Evolutionary conservation across 2,113 vertebrate genomes (phyloP).

Genomic region (Actenoides hombroni): DNA sequence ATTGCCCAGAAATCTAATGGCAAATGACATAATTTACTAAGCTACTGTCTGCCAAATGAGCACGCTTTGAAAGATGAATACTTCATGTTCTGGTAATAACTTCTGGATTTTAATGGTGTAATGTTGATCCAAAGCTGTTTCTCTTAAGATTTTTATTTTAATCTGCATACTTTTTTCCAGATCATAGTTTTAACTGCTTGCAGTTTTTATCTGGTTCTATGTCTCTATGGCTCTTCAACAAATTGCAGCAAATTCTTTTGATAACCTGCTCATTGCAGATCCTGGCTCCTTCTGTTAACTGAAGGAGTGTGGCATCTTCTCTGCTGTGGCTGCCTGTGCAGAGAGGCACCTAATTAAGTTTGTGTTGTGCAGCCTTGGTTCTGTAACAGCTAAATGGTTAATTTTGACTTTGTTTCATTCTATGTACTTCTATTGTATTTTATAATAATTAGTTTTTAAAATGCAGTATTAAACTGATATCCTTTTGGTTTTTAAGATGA

Average conservation of each 20-base stretch:
- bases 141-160: neutral
- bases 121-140: neutral
- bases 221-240: neutral
- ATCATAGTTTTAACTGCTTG: neutral
- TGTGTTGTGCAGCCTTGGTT: neutral
- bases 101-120: neutral
- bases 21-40: neutral
- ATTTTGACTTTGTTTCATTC: neutral
- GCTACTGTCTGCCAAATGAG: neutral
- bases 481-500: neutral
- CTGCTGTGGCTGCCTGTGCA: neutral
- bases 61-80: neutral
- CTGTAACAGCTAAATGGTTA: neutral
- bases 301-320: neutral
- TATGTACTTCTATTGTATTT: neutral
- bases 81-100: neutral
- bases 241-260: neutral
- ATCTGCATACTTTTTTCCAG: neutral
- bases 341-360: neutral
- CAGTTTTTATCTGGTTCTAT: neutral
- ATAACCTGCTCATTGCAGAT: neutral
- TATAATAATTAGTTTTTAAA: neutral
- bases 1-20: neutral
- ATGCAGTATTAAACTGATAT: neutral
- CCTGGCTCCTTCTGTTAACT: neutral